Evolutionary conservation across 2,888 invertebrate species (phyloP).

Genomic region (Clusia tigrina): DNA sequence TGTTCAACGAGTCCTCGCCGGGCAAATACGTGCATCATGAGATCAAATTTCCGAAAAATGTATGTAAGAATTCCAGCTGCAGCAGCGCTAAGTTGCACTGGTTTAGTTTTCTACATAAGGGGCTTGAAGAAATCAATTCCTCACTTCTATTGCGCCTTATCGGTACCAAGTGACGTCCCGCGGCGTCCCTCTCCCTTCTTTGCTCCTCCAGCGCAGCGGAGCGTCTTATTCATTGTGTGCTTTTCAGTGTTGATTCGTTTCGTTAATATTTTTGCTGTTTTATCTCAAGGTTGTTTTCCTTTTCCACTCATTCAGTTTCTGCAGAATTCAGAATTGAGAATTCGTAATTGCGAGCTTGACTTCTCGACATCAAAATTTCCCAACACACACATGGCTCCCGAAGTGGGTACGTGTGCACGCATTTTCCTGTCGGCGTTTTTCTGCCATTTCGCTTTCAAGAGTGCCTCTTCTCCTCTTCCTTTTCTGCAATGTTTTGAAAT

Average conservation of each 20-base stretch:
- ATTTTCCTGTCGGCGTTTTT: neutral
- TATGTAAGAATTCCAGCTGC: neutral
- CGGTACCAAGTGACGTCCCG: conserved; percentile 1
- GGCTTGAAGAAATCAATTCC: neutral
- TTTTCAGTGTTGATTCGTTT: conserved; percentile 6
- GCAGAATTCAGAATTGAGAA: neutral
- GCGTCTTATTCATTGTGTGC: conserved; percentile 11
- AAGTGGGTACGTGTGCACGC: neutral
- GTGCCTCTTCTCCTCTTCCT: neutral
- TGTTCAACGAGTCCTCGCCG: conserved; percentile 52
- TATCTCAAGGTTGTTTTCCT: conserved; percentile 35
- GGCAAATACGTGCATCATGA: conserved; percentile 57
- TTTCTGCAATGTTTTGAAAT: neutral
- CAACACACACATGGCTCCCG: neutral
- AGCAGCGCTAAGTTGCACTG: neutral
- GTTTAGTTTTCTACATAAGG: neutral
- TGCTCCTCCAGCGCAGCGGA: neutral
- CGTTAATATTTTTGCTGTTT: conserved; percentile 1
- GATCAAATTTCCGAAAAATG: conserved; percentile 58
- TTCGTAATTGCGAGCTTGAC: neutral
- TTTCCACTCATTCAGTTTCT: conserved; percentile 22
- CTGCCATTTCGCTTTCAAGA: neutral
- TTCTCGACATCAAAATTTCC: neutral
- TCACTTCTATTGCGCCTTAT: neutral
- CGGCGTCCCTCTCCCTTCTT: neutral